Percentiles rank a stretch among this genome's conserved stretches.
Evolutionary conservation across 2,888 invertebrate species (phyloP).

Genomic region (Campoletis raptor): DNA sequence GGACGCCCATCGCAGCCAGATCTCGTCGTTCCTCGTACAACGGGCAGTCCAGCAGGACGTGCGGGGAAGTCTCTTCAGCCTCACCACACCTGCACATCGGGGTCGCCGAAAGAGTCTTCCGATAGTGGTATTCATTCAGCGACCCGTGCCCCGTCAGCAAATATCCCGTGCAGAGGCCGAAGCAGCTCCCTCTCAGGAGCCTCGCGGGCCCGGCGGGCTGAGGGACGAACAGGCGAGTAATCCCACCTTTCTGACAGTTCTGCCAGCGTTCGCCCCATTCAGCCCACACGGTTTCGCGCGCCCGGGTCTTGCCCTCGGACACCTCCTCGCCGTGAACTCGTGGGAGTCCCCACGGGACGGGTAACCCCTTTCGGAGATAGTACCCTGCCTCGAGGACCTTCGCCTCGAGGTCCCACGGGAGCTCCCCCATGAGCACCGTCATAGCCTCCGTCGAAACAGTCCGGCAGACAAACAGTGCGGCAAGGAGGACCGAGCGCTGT

Average conservation of each 20-base stretch:
- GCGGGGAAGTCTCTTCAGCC: slow-evolving; percentile 17
- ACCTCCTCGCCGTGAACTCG: background rate
- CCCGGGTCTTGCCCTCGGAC: background rate
- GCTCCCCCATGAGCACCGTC: too few species aligned
- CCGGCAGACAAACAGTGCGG: too few species aligned
- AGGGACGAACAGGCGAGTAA: slow-evolving; percentile 16
- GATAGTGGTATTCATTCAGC: slow-evolving; percentile 3
- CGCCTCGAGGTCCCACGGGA: too few species aligned
- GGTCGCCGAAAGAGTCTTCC: slow-evolving; percentile 11
- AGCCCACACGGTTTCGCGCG: slow-evolving; percentile 30
- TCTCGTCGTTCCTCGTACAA: slow-evolving; percentile 2
- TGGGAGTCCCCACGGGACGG: too few species aligned
- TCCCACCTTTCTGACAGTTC: too few species aligned
- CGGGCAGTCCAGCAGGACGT: slow-evolving; percentile 23
- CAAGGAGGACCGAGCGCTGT: slow-evolving; percentile 55
- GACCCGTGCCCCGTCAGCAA: too few species aligned
- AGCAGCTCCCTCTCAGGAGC: slow-evolving; percentile 8
- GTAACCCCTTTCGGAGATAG: slow-evolving; percentile 18
- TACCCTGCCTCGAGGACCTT: too few species aligned
- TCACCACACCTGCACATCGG: background rate
- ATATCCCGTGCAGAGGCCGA: too few species aligned
- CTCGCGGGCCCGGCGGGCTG: background rate
- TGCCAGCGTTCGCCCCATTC: background rate
- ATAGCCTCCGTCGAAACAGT: too few species aligned
- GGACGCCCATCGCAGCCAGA: background rate